Evolutionary conservation across 2,113 vertebrate genomes (phyloP).

Genomic region (Ranitomeya variabilis): DNA sequence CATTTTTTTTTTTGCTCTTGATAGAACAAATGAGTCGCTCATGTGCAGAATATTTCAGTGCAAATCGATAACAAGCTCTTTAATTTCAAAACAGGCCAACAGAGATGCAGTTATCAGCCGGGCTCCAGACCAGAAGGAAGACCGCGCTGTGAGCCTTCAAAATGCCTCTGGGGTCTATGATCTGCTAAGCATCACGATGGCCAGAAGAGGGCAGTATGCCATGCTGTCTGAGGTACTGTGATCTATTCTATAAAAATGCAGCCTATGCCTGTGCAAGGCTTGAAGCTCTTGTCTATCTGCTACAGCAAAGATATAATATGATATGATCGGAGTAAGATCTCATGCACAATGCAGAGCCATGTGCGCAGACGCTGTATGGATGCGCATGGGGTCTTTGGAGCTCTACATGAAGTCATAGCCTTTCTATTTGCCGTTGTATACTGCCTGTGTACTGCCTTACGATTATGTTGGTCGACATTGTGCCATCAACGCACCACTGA

Average conservation of each 20-base stretch:
- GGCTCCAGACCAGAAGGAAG: conserved; percentile 86
- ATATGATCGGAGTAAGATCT: background rate
- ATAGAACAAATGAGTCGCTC: background rate
- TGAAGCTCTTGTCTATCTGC: background rate
- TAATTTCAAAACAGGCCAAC: conserved; percentile 76
- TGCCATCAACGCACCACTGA: no score
- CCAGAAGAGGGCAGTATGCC: conserved; percentile 94
- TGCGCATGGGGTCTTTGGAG: background rate
- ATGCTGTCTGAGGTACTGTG: conserved; percentile 93
- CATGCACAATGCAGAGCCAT: background rate
- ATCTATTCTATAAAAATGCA: background rate
- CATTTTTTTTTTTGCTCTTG: background rate
- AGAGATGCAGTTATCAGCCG: conserved; percentile 92
- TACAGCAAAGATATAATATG: background rate
- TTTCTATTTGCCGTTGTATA: background rate
- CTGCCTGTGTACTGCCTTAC: background rate
- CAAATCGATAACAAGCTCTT: background rate
- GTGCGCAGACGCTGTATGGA: background rate
- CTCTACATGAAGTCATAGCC: background rate
- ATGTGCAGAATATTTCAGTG: no score
- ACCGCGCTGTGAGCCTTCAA: conserved; percentile 82
- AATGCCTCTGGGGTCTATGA: conserved; percentile 91
- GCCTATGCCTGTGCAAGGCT: background rate
- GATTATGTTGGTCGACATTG: no score
- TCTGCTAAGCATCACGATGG: conserved; percentile 93